These are phyloP conservation scores for Enteromius afrohamiltoni DNA, from an alignment of 2,797 vertebrate species.

Conservation along the genomic window DNA sequence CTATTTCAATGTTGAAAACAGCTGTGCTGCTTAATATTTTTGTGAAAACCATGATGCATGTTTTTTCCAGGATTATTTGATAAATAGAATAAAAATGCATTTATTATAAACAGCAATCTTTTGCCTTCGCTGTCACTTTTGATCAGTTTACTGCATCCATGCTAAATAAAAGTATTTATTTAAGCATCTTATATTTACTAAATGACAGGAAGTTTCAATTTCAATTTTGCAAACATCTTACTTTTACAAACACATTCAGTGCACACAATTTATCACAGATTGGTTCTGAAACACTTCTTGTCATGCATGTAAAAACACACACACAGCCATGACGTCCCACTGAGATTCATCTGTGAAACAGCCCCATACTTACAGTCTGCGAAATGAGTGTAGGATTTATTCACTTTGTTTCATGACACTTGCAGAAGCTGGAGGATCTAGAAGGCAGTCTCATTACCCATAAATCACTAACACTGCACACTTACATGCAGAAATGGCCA, in stretches of 20 bases:
- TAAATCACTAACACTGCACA: constrained; percentile 28
- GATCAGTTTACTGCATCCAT: neutral
- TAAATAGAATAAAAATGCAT: neutral
- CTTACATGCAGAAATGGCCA: constrained; percentile 36
- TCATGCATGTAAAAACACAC: neutral
- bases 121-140: neutral
- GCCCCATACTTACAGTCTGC: constrained; percentile 3
- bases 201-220: neutral
- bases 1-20: neutral
- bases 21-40: neutral
- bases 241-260: neutral
- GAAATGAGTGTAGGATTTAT: constrained; percentile 51
- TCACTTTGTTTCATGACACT: constrained; percentile 52
- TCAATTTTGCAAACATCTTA: neutral
- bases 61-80: neutral
- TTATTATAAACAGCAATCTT: neutral
- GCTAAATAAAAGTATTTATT: neutral
- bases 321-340: neutral
- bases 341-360: neutral
- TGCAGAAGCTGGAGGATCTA: constrained; percentile 59
- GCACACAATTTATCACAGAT: neutral
- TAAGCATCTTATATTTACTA: neutral
- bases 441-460: constrained; percentile 17
- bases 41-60: neutral
- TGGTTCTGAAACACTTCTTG: neutral